These are phyloP conservation scores for Hofmannophila pseudospretella DNA, from an alignment of 2,888 invertebrate genomes.

Conservation along the genomic window DNA sequence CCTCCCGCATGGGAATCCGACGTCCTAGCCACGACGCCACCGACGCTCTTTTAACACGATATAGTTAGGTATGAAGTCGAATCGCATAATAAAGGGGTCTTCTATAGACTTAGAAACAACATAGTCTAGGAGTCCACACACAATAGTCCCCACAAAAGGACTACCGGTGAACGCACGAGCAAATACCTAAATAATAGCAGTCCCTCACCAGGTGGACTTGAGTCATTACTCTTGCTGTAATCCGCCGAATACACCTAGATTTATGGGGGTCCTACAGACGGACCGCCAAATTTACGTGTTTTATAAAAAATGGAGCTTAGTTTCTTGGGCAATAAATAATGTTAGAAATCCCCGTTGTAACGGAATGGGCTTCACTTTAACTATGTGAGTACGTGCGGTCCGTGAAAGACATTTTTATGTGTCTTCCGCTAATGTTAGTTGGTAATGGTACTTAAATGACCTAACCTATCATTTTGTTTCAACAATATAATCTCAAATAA, in stretches of 20 bases:
- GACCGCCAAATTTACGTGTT: constrained; percentile 72
- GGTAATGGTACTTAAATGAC: too few relatives aligned
- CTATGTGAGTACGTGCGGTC: constrained; percentile 10
- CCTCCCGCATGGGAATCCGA: too few relatives aligned
- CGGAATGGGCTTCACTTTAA: constrained; percentile 38
- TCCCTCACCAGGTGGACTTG: constrained; percentile 72
- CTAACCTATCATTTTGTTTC: too few relatives aligned
- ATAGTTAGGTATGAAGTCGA: too few relatives aligned
- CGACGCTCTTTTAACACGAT: too few relatives aligned
- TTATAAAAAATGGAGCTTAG: constrained; percentile 73
- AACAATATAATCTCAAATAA: too few relatives aligned
- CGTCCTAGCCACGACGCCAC: too few relatives aligned
- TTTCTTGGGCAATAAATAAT: constrained; percentile 67
- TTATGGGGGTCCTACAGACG: constrained; percentile 62
- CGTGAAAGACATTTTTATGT: too few relatives aligned
- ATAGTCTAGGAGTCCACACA: too few relatives aligned
- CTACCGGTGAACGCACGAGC: constrained; percentile 43
- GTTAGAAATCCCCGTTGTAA: constrained; percentile 48
- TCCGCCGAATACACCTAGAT: constrained; percentile 72
- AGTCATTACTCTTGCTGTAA: constrained; percentile 75
- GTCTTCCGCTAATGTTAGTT: too few relatives aligned
- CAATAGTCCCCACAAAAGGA: not conserved
- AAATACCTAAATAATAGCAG: constrained; percentile 65
- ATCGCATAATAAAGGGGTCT: too few relatives aligned
- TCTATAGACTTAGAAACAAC: too few relatives aligned